Conservation (phyloP, 2,113 vertebrate genomes). For the Edolisoma coerulescens region DNA sequence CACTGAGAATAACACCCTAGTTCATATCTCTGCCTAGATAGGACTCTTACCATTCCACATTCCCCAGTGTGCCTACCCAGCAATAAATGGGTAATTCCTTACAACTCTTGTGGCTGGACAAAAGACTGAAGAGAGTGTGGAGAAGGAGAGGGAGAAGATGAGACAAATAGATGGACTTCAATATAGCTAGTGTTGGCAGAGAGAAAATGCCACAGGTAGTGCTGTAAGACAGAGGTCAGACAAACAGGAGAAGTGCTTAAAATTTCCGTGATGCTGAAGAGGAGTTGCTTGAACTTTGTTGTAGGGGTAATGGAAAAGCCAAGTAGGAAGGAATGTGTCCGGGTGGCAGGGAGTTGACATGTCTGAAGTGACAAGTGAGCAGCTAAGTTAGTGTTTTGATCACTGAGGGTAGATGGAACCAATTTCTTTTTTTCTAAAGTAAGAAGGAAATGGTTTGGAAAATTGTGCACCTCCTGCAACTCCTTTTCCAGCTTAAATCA, state of each 20-base stretch:
- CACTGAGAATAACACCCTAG: background rate
- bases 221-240: background rate
- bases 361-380: background rate
- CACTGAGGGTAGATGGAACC: background rate
- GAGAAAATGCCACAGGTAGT: background rate
- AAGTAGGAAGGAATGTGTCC: background rate
- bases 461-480: background rate
- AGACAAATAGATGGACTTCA: background rate
- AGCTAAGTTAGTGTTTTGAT: background rate
- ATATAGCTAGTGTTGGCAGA: background rate
- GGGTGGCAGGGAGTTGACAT: background rate
- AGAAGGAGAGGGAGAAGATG: background rate
- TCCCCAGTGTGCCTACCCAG: fast-evolving
- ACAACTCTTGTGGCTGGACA: background rate
- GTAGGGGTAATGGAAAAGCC: background rate
- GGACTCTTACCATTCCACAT: background rate
- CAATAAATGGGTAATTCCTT: background rate
- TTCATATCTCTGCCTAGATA: background rate
- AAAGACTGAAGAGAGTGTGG: background rate
- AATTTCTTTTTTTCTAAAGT: background rate
- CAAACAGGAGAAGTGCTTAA: background rate
- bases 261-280: background rate
- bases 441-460: background rate
- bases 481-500: background rate
- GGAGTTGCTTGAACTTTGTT: background rate